Percentiles rank a stretch among this genome's conserved stretches.
Evolutionary conservation across 2,888 invertebrate species (phyloP).

Genomic region (Ptilodon capucinus): DNA sequence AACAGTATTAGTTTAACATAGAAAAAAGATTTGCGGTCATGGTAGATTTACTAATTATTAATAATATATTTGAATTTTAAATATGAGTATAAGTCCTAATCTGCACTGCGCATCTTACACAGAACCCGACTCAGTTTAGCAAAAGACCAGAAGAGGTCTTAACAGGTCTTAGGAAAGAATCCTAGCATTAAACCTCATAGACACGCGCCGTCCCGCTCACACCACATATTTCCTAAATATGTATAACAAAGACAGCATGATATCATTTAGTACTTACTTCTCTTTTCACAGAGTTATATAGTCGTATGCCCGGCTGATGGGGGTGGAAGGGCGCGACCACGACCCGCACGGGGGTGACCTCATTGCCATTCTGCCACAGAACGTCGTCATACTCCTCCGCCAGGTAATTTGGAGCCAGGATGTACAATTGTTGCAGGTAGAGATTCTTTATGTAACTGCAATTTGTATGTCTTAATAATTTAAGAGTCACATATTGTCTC

Average conservation of each 20-base stretch:
- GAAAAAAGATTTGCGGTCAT: neutral
- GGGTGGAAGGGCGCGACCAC: constrained; percentile 85
- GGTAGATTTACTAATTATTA: too few species aligned
- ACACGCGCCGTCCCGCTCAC: too few species aligned
- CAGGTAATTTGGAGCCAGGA: constrained; percentile 91
- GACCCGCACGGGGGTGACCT: constrained; percentile 84
- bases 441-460: constrained; percentile 87
- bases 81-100: too few species aligned
- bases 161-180: too few species aligned
- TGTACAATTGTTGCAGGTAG: constrained; percentile 90
- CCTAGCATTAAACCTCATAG: too few species aligned
- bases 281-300: constrained; percentile 84
- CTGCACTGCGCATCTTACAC: too few species aligned
- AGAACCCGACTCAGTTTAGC: too few species aligned
- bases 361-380: constrained; percentile 86
- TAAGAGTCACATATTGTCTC: too few species aligned
- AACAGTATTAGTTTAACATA: neutral
- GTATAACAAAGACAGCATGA: too few species aligned
- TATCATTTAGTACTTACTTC: constrained; percentile 74
- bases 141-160: too few species aligned
- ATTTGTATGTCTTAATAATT: neutral
- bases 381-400: constrained; percentile 86
- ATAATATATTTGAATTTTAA: too few species aligned
- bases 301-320: constrained; percentile 86
- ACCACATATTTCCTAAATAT: too few species aligned